Evolutionary conservation across 1,140 invertebrate species (phyloP), one percentile per base, ranked within the genome.

Genomic region (Diachasmimorpha longicaudata): DNA sequence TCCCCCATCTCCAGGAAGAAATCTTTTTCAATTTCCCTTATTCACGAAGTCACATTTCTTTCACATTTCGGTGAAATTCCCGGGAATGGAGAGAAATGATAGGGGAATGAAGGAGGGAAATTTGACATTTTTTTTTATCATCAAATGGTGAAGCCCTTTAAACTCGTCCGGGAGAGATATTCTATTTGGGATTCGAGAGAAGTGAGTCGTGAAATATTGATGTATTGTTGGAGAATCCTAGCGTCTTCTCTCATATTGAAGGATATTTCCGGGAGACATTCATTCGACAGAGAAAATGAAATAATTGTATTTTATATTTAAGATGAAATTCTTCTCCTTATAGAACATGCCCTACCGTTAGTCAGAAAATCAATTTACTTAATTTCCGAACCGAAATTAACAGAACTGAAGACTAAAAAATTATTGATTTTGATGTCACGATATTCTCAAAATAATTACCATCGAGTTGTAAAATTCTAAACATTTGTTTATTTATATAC

Each of bases 21-120:
- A 75, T 37, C 67, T 70, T 75, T 70, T 75, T 75, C 74, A 75
- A 75, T 75, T 75, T 75, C 68, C 74, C 74, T 70, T 70, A 25
- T 63, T 63, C 58, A 63, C 67, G 36, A 70, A 37, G 21, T 75
- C 39, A 58, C 55, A 36, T 25, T 39, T 44, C 21, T 31, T 13
- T 19, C 13, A 63, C 23, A 52, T 72, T 36, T 67, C n/a, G 23
- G n/a, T 21, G 10, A 23, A 68, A 66, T 44, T 31, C 55, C 39
- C 48, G 48, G 52, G 52, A 48, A 73, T 63, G 52, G 42, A 44
- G 36, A 66, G 72, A 36, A 13, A 73, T 73, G 55, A 58, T 63
- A 42, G 37, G 55, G 21, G 37, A 25, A 44, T 63, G 16, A 37
- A 66, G 42, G 16, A 21, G 37, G 19, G 9, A 37, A 58, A 66